These are phyloP conservation scores for Thaumatotibia leucotreta DNA, from an alignment of 1,140 invertebrate species.

Conservation along the genomic window DNA sequence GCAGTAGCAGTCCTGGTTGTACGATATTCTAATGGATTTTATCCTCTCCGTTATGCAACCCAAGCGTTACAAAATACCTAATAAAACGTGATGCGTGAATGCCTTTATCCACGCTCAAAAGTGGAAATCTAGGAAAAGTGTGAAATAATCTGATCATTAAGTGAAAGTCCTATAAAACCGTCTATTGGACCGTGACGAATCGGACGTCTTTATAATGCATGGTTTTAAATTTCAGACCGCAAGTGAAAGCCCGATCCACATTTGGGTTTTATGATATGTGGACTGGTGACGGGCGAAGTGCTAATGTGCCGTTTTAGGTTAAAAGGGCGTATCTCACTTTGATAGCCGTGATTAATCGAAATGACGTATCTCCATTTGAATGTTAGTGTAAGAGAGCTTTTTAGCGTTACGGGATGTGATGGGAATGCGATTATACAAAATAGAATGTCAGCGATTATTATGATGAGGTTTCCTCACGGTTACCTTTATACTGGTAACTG, in stretches of 20 bases:
- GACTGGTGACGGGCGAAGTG: not conserved
- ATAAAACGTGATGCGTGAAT: not conserved
- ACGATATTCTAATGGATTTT: not conserved
- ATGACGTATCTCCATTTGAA: too few relatives aligned
- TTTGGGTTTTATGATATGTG: constrained; percentile 5
- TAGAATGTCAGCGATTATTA: too few relatives aligned
- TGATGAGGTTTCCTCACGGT: too few relatives aligned
- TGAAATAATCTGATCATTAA: constrained; percentile 19
- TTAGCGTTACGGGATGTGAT: too few relatives aligned
- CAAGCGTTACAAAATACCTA: not conserved
- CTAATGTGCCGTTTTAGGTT: not conserved
- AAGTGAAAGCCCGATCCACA: constrained; percentile 28
- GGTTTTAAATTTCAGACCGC: constrained; percentile 34
- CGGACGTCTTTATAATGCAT: constrained; percentile 29
- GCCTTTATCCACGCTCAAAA: constrained; percentile 12
- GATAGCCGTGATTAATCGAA: not conserved
- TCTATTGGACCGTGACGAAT: constrained; percentile 30
- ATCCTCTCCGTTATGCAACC: not conserved
- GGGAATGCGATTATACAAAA: too few relatives aligned
- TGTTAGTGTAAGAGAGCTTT: too few relatives aligned
- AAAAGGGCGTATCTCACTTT: not conserved
- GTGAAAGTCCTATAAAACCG: constrained; percentile 19
- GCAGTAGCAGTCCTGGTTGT: too few relatives aligned
- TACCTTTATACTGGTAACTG: too few relatives aligned
- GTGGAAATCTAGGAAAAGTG: constrained; percentile 21